Evolutionary conservation across 2,888 invertebrate genomes (phyloP).

Genomic region (Geophilus truncorum): DNA sequence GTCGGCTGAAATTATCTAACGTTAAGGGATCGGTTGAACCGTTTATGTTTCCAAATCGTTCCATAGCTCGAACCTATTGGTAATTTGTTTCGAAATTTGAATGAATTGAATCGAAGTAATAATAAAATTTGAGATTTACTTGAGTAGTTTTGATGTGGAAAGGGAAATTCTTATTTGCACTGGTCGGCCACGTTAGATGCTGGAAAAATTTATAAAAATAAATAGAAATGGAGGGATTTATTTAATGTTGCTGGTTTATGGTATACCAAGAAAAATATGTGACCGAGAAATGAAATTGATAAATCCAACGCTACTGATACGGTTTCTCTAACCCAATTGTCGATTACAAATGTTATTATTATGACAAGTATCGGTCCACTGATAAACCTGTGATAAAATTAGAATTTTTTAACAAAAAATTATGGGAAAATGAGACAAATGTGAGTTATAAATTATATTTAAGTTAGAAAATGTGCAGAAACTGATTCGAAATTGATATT

Average conservation of each 20-base stretch:
- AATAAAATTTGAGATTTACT: constrained; percentile 46
- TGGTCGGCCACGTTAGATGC: constrained; percentile 75
- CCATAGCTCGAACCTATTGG: neutral
- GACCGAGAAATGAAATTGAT: constrained; percentile 62
- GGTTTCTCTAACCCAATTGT: constrained; percentile 72
- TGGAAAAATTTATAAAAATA: constrained; percentile 48
- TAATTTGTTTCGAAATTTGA: neutral
- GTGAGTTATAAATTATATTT: too few species aligned
- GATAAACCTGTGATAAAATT: constrained; percentile 65
- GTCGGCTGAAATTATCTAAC: neutral
- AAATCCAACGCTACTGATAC: constrained; percentile 65
- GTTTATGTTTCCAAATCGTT: neutral
- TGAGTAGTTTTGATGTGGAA: constrained; percentile 85
- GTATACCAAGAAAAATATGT: constrained; percentile 63
- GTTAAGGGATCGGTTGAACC: neutral
- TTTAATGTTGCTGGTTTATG: too few species aligned
- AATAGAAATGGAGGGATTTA: neutral
- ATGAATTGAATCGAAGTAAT: too few species aligned
- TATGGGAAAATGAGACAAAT: too few species aligned
- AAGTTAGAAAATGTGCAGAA: too few species aligned
- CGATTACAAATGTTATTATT: constrained; percentile 71
- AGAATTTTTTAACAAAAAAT: too few species aligned
- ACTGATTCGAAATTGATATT: too few species aligned
- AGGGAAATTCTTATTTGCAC: constrained; percentile 82
- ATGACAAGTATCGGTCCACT: constrained; percentile 74